Evolutionary conservation across 64 coral and sea anemone species (phyloP), one percentile per base, ranked within the genome.

Genomic region (Porites lutea): DNA sequence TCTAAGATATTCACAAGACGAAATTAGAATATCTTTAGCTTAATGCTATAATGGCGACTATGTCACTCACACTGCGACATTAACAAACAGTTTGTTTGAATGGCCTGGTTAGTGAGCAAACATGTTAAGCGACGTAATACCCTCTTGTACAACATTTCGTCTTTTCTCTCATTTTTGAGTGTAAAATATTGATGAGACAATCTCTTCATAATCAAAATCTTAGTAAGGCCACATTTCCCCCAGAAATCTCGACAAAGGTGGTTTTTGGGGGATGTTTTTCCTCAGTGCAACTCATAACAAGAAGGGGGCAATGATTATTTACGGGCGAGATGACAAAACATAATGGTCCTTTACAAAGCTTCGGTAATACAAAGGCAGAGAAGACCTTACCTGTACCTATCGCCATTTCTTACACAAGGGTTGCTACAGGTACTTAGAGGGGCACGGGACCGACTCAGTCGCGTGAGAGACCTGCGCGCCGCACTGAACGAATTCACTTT

Each of bases 1-100:
- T 89, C 85, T 59, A 79, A 78, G 67, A 93, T 88, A 90, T 80
- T 90, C 92, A 97, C 92, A 72, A 65, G 78, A 52, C 79, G 86
- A 94, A 97, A 97, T 97, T 97, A 87, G 81, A 97, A 97, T 97
- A 97, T 94, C 82, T 87, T 85, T 84, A 85, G 68, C 78, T 75
- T 94, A 97, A 97, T 97, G 95, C 78, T 87, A 86, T 97, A 94
- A 97, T 97, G 86, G 92, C 52, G 75, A 87, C 71, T 52, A 44
- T 83, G 95, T 97, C 95, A 93, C 72, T 97, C 95, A 97, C 79
- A 16, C 59, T 69, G 87, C 87, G 92, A 97, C 95, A 97, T 78
- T 44, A 60, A 88, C 83, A 97, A 97, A 97, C 88, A 97, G 83
- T 94, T 91, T 91, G 89, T 79, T 82, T 78, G 93, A 94, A 94